Percentiles rank a stretch among this genome's conserved stretches.
These are phyloP conservation scores for Zaprionus lachaisei DNA, from an alignment of 1,140 invertebrate genomes.

Conservation along the genomic window DNA sequence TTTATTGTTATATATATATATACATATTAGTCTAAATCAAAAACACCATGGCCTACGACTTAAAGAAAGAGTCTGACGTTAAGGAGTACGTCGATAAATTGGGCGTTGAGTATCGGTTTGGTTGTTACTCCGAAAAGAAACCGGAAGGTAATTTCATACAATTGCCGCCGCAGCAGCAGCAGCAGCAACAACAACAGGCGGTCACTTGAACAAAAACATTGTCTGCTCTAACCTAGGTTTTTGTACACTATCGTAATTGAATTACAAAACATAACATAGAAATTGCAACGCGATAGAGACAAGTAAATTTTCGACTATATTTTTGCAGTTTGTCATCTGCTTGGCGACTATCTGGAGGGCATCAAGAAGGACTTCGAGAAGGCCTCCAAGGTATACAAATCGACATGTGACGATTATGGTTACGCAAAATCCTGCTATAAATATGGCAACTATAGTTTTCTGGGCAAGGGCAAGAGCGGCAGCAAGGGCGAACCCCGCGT, in stretches of 20 bases:
- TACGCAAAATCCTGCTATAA: slow-evolving; percentile 94
- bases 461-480: slow-evolving; percentile 87
- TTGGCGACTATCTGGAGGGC: slow-evolving; percentile 94
- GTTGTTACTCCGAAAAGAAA: slow-evolving; percentile 93
- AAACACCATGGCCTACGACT: slow-evolving; percentile 87
- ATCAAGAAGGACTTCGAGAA: slow-evolving; percentile 92
- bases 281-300: not conserved
- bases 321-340: slow-evolving; percentile 92
- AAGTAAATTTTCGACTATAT: not conserved
- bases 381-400: slow-evolving; percentile 91
- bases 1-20: slow-evolving; percentile 10
- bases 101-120: slow-evolving; percentile 95
- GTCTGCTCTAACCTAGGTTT: slow-evolving; percentile 64
- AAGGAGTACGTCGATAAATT: slow-evolving; percentile 95
- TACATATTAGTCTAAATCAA: slow-evolving; percentile 27
- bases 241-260: slow-evolving; percentile 9
- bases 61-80: slow-evolving; percentile 93
- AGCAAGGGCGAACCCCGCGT: slow-evolving; percentile 85
- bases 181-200: slow-evolving; percentile 46
- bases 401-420: slow-evolving; percentile 93
- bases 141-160: slow-evolving; percentile 88
- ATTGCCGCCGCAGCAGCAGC: slow-evolving; percentile 3
- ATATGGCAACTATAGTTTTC: slow-evolving; percentile 89
- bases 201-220: slow-evolving; percentile 29
- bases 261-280: slow-evolving; percentile 54